These are phyloP conservation scores for Phenacoccus solenopsis DNA, from an alignment of 1,140 invertebrate genomes.

Conservation along the genomic window DNA sequence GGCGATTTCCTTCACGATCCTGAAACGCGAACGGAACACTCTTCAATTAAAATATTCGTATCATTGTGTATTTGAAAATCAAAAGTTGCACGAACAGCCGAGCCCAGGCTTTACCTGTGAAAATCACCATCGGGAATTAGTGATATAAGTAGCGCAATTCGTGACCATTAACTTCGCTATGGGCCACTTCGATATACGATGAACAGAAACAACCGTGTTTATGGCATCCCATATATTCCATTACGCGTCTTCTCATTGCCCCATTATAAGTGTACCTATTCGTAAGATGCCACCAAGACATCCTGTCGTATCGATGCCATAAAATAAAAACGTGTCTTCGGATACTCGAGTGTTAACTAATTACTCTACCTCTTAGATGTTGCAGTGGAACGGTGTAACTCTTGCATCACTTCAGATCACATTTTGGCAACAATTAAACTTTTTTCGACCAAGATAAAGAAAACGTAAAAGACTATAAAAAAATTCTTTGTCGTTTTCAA, in stretches of 20 bases:
- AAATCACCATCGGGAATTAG: background rate
- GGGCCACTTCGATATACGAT: background rate
- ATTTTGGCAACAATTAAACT: too few species aligned
- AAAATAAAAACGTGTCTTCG: too few species aligned
- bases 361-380: too few species aligned
- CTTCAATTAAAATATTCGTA: constrained; percentile 3
- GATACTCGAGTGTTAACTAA: too few species aligned
- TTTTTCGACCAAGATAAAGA: too few species aligned
- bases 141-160: constrained; percentile 1
- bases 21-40: background rate
- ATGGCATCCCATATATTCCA: background rate
- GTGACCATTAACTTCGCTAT: background rate
- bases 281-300: too few species aligned
- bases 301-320: too few species aligned
- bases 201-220: background rate
- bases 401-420: too few species aligned
- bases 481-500: too few species aligned
- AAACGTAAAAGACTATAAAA: too few species aligned
- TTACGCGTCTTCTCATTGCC: background rate
- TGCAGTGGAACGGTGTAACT: too few species aligned
- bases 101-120: background rate
- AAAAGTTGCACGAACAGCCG: background rate
- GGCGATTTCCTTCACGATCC: background rate
- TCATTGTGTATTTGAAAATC: background rate
- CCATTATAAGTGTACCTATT: too few species aligned